These are phyloP conservation scores for Poecilobothrus nobilitatus DNA, from an alignment of 2,888 invertebrate genomes.

Conservation along the genomic window DNA sequence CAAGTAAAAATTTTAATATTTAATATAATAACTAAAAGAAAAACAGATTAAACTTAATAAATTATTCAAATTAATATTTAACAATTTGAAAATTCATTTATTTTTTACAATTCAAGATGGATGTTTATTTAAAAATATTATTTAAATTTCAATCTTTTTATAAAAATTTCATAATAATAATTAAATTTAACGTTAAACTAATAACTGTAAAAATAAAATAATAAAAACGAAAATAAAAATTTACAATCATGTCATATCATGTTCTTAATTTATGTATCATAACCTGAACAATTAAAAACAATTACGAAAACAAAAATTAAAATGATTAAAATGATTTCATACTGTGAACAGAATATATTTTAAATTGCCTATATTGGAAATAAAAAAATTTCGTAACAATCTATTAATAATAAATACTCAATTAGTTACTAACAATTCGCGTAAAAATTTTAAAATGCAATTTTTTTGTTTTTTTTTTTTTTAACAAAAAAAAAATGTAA, in stretches of 20 bases:
- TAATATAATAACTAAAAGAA: too few species aligned
- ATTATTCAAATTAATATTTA: too few species aligned
- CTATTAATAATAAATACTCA: neutral
- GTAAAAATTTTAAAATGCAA: neutral
- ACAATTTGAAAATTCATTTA: too few species aligned
- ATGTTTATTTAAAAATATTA: too few species aligned
- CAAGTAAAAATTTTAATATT: too few species aligned
- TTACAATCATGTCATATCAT: neutral
- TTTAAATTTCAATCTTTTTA: too few species aligned
- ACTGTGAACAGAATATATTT: neutral
- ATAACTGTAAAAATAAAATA: neutral
- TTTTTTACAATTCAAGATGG: too few species aligned
- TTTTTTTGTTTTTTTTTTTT: too few species aligned
- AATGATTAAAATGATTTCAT: neutral
- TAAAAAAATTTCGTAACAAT: neutral
- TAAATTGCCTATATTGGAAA: neutral
- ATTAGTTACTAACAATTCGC: neutral
- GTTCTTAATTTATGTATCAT: too few species aligned
- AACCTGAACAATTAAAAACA: neutral
- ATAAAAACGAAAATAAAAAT: neutral
- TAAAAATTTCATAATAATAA: too few species aligned
- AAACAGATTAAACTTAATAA: too few species aligned
- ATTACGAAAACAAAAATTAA: neutral
- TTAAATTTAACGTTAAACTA: too few species aligned
- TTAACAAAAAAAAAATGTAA: neutral